phyloP scores from a whole-genome alignment of 2,113 vertebrate genomes.

The Neomonachus schauinslandi region DNA sequence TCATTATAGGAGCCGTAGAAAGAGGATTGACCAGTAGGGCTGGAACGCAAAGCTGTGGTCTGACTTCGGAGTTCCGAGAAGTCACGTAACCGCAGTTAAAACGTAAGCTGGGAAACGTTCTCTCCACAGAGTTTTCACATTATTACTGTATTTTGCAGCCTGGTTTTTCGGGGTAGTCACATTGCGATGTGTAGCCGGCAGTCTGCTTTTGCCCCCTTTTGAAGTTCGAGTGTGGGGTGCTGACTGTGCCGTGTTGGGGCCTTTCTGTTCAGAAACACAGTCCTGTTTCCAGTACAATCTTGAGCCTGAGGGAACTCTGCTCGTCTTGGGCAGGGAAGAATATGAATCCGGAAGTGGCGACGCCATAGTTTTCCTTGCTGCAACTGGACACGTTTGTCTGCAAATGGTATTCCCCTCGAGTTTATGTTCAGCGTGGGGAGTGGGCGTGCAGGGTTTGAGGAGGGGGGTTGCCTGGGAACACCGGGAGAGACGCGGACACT shows the following conservation, averaged over 20 bases:
- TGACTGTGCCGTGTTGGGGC: not conserved
- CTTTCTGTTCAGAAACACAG: not conserved
- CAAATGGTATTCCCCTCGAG: not conserved
- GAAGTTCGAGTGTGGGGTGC: not conserved
- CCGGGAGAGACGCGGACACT: not conserved
- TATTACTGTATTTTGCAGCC: not conserved
- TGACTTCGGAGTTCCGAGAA: not conserved
- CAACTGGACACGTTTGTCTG: not conserved
- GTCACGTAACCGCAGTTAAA: rapidly evolving
- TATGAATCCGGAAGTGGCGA: rapidly evolving
- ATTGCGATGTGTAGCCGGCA: rapidly evolving
- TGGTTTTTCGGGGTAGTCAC: rapidly evolving
- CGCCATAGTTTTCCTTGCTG: not conserved
- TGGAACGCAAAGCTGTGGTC: not conserved
- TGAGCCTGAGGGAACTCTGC: not conserved
- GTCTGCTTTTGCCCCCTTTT: not conserved
- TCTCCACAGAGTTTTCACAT: rapidly evolving
- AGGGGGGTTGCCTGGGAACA: not conserved
- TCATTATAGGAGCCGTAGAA: not conserved
- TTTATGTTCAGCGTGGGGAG: not conserved
- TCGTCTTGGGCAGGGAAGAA: not conserved
- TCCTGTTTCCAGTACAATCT: not conserved
- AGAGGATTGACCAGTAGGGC: not conserved
- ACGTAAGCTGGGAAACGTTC: not conserved
- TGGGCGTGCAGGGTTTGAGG: not conserved